Evolutionary conservation across 2,797 vertebrate species (phyloP).

Genomic region (Kryptolebias ocellatus): DNA sequence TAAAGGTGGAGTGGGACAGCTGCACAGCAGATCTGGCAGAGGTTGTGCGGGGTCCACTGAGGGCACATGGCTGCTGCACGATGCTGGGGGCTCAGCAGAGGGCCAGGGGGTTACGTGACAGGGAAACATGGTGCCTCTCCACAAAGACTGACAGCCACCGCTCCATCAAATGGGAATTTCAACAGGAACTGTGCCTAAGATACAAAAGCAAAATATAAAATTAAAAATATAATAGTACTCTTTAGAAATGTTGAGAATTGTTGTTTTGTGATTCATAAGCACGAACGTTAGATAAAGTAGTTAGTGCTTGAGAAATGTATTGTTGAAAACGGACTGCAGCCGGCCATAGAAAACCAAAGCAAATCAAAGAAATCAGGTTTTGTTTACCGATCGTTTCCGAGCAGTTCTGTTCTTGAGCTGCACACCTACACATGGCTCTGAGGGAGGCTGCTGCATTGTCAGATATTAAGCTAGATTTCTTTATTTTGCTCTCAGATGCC

Average conservation of each 20-base stretch:
- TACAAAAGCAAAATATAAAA: conserved; percentile 12
- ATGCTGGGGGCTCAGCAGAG: conserved; percentile 65
- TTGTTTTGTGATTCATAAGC: background rate
- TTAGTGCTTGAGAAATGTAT: too few relatives aligned
- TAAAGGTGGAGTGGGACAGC: conserved; percentile 73
- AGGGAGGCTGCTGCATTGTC: background rate
- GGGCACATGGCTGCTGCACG: conserved; percentile 75
- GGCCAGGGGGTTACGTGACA: conserved; percentile 84
- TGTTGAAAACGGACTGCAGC: too few relatives aligned
- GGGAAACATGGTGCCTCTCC: conserved; percentile 84
- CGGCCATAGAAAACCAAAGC: too few relatives aligned
- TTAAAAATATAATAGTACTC: conserved; percentile 19
- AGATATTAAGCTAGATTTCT: background rate
- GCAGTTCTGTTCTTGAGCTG: background rate
- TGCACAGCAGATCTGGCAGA: conserved; percentile 83
- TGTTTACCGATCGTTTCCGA: too few relatives aligned
- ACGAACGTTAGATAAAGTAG: too few relatives aligned
- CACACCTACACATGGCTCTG: background rate
- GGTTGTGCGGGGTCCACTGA: conserved; percentile 68
- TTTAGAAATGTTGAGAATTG: background rate
- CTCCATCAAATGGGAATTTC: conserved; percentile 68
- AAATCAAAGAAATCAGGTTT: too few relatives aligned
- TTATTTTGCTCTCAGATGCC: background rate
- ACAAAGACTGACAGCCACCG: conserved; percentile 65
- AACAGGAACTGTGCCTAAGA: conserved; percentile 27